These are phyloP conservation scores for Bolinopsis microptera DNA, from an alignment of 37 sponge, comb jelly and placozoan species.

Conservation along the genomic window DNA sequence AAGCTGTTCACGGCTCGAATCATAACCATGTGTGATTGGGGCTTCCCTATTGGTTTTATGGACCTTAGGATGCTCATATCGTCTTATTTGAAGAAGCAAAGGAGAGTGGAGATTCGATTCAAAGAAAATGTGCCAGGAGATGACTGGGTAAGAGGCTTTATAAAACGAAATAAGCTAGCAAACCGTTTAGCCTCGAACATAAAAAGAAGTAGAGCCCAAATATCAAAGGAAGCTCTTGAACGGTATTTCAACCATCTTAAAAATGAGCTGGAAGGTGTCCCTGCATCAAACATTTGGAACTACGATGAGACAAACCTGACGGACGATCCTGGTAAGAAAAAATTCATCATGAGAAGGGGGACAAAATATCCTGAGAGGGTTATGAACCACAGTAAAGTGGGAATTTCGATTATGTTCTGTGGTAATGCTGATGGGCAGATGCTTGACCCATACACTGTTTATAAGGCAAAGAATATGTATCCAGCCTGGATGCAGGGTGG, in stretches of 20 bases:
- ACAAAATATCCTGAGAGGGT: neutral
- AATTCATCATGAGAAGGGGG: neutral
- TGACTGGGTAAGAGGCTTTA: neutral
- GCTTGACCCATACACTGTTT: neutral
- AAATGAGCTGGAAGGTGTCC: conserved; percentile 1
- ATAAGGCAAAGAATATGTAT: neutral
- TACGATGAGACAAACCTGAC: conserved; percentile 17
- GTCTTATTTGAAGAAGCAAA: neutral
- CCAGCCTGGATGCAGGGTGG: neutral
- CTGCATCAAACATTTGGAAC: conserved; percentile 9
- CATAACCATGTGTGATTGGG: neutral
- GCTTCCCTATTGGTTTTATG: neutral
- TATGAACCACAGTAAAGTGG: neutral
- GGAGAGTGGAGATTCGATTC: neutral
- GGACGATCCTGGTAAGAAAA: neutral
- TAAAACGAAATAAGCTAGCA: neutral
- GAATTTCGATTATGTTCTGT: neutral
- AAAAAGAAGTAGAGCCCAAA: neutral
- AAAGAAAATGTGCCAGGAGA: neutral
- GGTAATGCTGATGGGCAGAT: conserved; percentile 8
- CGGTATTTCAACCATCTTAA: neutral
- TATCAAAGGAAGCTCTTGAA: neutral
- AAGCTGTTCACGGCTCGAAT: neutral
- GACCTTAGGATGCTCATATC: neutral
- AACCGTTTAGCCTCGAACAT: neutral